These are phyloP conservation scores for Lasioglossum leucozonium DNA, from an alignment of 2,888 invertebrate genomes.

Conservation along the genomic window DNA sequence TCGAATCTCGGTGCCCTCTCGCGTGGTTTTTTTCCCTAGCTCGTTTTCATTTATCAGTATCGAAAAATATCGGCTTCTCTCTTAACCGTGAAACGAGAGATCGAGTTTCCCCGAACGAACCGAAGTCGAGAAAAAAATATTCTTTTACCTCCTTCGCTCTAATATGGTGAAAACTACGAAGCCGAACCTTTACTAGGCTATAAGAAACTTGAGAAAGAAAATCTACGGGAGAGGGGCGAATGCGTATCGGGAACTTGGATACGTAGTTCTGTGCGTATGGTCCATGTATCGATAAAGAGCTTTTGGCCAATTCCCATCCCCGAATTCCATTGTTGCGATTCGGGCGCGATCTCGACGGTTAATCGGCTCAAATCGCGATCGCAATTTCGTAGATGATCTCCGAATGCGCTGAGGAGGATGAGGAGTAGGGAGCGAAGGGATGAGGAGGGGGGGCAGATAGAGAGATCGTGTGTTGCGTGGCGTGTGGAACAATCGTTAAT, in stretches of 20 bases:
- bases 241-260: background rate
- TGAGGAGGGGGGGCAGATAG: background rate
- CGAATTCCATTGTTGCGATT: constrained; percentile 3
- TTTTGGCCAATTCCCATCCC: background rate
- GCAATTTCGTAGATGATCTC: constrained; percentile 34
- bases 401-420: background rate
- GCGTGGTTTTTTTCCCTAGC: background rate
- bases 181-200: background rate
- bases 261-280: too few relatives aligned
- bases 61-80: background rate
- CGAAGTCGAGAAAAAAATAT: background rate
- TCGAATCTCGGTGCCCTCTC: background rate
- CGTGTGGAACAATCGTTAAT: constrained; percentile 30
- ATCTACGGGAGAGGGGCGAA: background rate
- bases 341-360: constrained; percentile 14
- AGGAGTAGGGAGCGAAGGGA: background rate
- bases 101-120: background rate
- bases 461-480: background rate
- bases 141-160: background rate
- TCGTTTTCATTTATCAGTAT: background rate
- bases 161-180: background rate
- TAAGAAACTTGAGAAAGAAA: background rate
- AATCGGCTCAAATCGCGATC: constrained; percentile 12
- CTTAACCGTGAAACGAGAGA: background rate
- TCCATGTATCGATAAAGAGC: background rate